Evolutionary conservation across 2,888 invertebrate genomes (phyloP).

Genomic region (Prosapia bicincta): DNA sequence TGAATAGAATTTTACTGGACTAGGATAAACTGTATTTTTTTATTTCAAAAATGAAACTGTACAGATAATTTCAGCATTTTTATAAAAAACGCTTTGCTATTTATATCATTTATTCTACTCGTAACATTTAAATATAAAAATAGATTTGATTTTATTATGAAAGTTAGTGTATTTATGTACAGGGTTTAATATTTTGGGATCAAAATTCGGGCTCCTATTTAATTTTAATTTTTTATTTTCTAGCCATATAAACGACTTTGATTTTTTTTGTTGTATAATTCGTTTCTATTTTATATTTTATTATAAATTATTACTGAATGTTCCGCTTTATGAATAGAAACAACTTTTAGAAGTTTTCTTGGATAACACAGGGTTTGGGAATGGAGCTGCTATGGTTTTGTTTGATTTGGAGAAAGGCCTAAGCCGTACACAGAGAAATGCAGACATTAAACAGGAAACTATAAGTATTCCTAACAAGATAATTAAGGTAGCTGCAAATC

Average conservation of each 20-base stretch:
- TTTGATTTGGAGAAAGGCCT: constrained; percentile 33
- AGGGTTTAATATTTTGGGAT: background rate
- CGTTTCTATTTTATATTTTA: background rate
- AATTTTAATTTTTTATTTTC: background rate
- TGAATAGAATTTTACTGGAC: background rate
- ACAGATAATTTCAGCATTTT: background rate
- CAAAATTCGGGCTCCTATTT: background rate
- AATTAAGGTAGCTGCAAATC: constrained; percentile 82
- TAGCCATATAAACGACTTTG: background rate
- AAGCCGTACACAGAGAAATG: constrained; percentile 78
- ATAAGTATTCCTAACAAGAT: constrained; percentile 78
- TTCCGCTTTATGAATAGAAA: constrained; percentile 22
- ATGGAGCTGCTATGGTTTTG: constrained; percentile 46
- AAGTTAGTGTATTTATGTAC: background rate
- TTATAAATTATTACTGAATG: background rate
- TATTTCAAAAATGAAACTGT: constrained; percentile 4
- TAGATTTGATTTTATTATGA: background rate
- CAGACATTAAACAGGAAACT: constrained; percentile 81
- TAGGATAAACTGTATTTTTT: background rate
- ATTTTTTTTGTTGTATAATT: background rate
- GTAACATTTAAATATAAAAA: background rate
- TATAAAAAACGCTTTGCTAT: background rate
- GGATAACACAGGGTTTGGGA: background rate
- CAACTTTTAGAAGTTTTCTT: constrained; percentile 23
- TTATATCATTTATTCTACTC: background rate